phyloP scores from a whole-genome alignment of 1,140 invertebrate species.

The Halesus radiatus region DNA sequence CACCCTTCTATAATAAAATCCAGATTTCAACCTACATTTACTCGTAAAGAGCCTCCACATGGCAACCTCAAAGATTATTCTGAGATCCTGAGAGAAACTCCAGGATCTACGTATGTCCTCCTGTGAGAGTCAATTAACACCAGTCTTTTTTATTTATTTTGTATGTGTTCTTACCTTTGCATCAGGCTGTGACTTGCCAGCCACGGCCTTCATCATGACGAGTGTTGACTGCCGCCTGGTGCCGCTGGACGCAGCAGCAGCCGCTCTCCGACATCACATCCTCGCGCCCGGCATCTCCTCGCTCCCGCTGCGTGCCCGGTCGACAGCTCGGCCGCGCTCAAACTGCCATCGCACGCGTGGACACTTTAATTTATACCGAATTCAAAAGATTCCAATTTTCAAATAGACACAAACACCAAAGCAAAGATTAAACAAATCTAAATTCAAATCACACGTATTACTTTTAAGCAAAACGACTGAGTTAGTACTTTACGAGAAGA shows the following conservation, averaged over 20 bases:
- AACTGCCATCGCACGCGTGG: background rate
- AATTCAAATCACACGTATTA: too few species aligned
- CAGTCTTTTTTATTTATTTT: background rate
- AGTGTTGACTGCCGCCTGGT: conserved; percentile 28
- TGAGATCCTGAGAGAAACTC: too few species aligned
- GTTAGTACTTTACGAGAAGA: too few species aligned
- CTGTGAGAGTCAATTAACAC: background rate
- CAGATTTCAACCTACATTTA: too few species aligned
- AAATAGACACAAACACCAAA: background rate
- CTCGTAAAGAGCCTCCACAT: too few species aligned
- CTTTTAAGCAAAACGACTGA: too few species aligned
- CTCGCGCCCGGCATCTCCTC: conserved; percentile 27
- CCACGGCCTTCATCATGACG: conserved; percentile 40
- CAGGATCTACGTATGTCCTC: too few species aligned
- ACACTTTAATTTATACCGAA: background rate
- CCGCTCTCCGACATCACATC: conserved; percentile 35
- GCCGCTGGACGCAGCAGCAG: conserved; percentile 28
- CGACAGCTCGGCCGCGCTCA: background rate
- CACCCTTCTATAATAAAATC: too few species aligned
- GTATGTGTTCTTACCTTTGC: conserved; percentile 4
- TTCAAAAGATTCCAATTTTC: background rate
- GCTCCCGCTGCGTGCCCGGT: background rate
- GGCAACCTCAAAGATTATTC: too few species aligned
- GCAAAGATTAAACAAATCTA: too few species aligned
- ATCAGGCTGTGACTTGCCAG: conserved; percentile 34